phyloP scores from a whole-genome alignment of 2,888 invertebrate species.

The Meandrusa payeni region DNA sequence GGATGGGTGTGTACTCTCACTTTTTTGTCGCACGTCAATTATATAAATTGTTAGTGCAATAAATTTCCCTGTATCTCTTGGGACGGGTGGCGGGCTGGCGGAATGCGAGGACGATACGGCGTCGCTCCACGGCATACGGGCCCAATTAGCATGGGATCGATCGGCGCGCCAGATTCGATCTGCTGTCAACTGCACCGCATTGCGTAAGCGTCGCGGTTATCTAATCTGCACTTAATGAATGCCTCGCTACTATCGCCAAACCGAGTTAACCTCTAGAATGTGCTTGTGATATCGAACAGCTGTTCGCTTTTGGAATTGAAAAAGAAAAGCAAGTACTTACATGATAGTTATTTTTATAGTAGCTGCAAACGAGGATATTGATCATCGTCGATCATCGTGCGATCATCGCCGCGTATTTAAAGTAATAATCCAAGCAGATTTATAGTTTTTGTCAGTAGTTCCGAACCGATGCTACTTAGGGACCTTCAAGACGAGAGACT shows the following conservation, averaged over 20 bases:
- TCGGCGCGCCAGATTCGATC: constrained; percentile 73
- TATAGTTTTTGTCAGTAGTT: too few species aligned
- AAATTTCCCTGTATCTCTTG: constrained; percentile 76
- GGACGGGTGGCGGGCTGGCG: constrained; percentile 65
- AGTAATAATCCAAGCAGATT: too few species aligned
- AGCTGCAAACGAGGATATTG: too few species aligned
- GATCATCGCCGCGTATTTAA: too few species aligned
- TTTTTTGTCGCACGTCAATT: constrained; percentile 78
- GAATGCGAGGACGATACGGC: constrained; percentile 56
- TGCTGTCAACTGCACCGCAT: constrained; percentile 64
- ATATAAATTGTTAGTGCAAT: constrained; percentile 79
- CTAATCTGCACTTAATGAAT: constrained; percentile 74
- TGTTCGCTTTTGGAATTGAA: background rate
- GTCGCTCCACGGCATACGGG: constrained; percentile 47
- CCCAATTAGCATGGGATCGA: constrained; percentile 80
- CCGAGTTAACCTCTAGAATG: constrained; percentile 34
- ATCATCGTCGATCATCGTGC: too few species aligned
- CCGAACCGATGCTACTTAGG: too few species aligned
- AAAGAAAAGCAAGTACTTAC: too few species aligned
- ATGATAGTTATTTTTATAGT: too few species aligned
- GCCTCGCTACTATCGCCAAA: constrained; percentile 55
- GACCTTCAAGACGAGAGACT: too few species aligned
- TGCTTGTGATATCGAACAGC: constrained; percentile 21
- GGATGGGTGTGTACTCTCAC: constrained; percentile 70
- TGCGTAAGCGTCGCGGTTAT: constrained; percentile 63